A percentile compares a stretch with the other conserved stretches of the same genome.
Conservation (phyloP, 2,888 invertebrate species). For the Torymus aiolomorphi region DNA sequence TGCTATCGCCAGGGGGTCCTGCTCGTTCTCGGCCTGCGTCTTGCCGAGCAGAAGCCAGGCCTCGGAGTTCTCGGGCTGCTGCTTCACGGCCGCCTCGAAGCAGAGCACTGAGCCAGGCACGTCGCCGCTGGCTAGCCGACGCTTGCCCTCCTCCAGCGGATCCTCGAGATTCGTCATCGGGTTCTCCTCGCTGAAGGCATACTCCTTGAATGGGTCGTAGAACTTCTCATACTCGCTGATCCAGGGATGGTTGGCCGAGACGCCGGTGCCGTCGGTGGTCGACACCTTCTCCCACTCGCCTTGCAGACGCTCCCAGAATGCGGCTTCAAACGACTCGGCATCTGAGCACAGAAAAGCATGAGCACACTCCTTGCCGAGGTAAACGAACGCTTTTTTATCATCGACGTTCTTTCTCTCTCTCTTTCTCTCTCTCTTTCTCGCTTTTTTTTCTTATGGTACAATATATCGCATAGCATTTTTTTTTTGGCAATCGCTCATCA, state of each 20-base stretch:
- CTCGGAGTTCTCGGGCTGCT: constrained; percentile 86
- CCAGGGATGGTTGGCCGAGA: constrained; percentile 82
- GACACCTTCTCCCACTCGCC: constrained; percentile 89
- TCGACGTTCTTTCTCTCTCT: constrained; percentile 2
- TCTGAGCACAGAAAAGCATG: constrained; percentile 60
- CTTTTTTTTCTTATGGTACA: not conserved
- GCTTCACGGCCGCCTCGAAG: constrained; percentile 96
- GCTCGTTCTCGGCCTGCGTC: constrained; percentile 98
- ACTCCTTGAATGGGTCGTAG: constrained; percentile 83
- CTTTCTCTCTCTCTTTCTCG: not conserved
- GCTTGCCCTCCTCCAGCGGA: constrained; percentile 91
- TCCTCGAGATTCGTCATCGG: constrained; percentile 86
- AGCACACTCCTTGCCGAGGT: not conserved
- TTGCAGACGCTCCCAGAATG: constrained; percentile 81
- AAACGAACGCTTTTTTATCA: constrained; percentile 8
- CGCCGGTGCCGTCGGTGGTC: constrained; percentile 63
- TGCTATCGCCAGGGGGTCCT: constrained; percentile 93
- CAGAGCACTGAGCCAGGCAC: constrained; percentile 96
- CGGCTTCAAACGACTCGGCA: constrained; percentile 76
- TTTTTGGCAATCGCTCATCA: not conserved
- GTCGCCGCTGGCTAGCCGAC: constrained; percentile 89
- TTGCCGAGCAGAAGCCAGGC: constrained; percentile 93
- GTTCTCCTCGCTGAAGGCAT: constrained; percentile 89
- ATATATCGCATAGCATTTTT: not conserved
- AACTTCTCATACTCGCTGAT: constrained; percentile 81